Evolutionary conservation across 2,888 invertebrate species (phyloP).

Genomic region (Drosophila pseudotalamancana): DNA sequence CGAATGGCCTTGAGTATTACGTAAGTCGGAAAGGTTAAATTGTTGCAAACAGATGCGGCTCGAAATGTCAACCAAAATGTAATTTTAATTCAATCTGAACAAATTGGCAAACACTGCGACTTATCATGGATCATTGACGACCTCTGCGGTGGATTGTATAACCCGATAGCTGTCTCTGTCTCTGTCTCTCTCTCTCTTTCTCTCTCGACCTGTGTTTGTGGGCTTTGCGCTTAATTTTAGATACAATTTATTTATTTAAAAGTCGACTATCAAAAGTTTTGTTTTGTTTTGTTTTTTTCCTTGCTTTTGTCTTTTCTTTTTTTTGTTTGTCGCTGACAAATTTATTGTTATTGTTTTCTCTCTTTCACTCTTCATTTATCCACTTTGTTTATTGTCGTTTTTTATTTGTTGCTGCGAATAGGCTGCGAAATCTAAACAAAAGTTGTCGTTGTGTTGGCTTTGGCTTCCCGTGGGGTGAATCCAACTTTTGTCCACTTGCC

Average conservation of each 20-base stretch:
- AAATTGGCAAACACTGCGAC: slow-evolving; percentile 44
- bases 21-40: slow-evolving; percentile 21
- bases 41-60: slow-evolving; percentile 30
- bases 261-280: slow-evolving; percentile 20
- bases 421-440: slow-evolving; percentile 18
- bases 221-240: slow-evolving; percentile 28
- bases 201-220: background rate
- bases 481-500: slow-evolving; percentile 3
- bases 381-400: slow-evolving; percentile 13
- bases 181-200: background rate
- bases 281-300: slow-evolving; percentile 3
- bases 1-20: slow-evolving; percentile 28
- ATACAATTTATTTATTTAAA: slow-evolving; percentile 57
- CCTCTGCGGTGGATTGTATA: slow-evolving; percentile 57
- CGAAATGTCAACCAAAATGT: slow-evolving; percentile 31
- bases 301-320: slow-evolving; percentile 29
- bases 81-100: slow-evolving; percentile 52
- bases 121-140: slow-evolving; percentile 38
- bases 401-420: slow-evolving; percentile 5
- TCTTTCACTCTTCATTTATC: slow-evolving; percentile 1
- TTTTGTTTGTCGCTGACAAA: slow-evolving; percentile 21
- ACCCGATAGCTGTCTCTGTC: slow-evolving; percentile 13
- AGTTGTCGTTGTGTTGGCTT: background rate
- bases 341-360: slow-evolving; percentile 31
- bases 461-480: slow-evolving; percentile 5